Conservation (phyloP, 2,113 vertebrate species). For the Pelobates fuscus region DNA sequence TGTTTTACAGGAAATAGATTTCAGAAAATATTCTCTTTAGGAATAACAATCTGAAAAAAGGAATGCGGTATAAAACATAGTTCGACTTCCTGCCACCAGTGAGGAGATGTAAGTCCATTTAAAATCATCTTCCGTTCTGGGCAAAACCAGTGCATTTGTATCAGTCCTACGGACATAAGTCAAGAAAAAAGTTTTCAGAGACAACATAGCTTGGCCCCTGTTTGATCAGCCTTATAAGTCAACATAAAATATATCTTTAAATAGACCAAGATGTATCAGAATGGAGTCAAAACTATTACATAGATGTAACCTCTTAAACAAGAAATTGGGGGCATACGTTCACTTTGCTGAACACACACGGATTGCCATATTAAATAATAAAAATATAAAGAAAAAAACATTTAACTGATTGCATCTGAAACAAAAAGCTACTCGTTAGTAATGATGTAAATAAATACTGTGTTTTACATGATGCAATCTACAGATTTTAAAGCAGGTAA, state of each 20-base stretch:
- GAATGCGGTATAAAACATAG: too few relatives aligned
- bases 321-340: not conserved
- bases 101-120: too few relatives aligned
- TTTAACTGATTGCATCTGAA: not conserved
- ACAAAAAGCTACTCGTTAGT: not conserved
- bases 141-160: too few relatives aligned
- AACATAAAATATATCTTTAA: not conserved
- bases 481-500: not conserved
- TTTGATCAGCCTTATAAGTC: not conserved
- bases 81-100: too few relatives aligned
- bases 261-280: not conserved
- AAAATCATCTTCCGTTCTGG: too few relatives aligned
- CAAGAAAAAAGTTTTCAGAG: too few relatives aligned
- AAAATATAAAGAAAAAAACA: not conserved
- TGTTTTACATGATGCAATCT: not conserved
- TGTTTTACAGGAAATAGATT: too few relatives aligned
- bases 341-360: not conserved
- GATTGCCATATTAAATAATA: not conserved
- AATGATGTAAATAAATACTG: not conserved
- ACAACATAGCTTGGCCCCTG: too few relatives aligned
- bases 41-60: too few relatives aligned
- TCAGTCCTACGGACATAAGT: too few relatives aligned
- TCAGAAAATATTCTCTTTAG: too few relatives aligned
- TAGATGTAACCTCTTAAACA: not conserved
- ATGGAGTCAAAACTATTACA: not conserved